Conservation (phyloP, 1,140 invertebrate species). For the Philopotamus ludificatus region DNA sequence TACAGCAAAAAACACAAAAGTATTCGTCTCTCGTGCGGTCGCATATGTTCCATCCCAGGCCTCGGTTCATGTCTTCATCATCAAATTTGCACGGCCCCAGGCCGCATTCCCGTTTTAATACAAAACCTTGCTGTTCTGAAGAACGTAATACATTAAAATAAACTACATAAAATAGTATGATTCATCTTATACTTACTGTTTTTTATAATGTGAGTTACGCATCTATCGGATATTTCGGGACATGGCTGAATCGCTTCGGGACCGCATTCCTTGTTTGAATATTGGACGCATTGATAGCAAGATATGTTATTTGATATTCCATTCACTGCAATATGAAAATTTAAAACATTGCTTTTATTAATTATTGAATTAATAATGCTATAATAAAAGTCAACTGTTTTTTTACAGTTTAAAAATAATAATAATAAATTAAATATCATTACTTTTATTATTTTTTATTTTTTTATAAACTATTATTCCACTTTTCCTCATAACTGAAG, state of each 20-base stretch:
- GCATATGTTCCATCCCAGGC: conserved; percentile 51
- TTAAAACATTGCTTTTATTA: too few relatives aligned
- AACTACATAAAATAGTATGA: conserved; percentile 11
- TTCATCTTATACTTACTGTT: conserved; percentile 47
- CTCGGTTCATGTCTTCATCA: conserved; percentile 48
- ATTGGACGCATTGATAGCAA: conserved; percentile 57
- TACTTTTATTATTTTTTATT: too few relatives aligned
- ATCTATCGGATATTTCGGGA: conserved; percentile 51
- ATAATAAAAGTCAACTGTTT: too few relatives aligned
- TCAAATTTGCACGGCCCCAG: conserved; percentile 56
- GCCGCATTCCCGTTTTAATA: conserved; percentile 55
- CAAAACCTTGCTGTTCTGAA: conserved; percentile 48
- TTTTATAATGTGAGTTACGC: conserved; percentile 54
- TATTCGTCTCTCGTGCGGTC: conserved; percentile 50
- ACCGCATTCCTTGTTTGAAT: conserved; percentile 47
- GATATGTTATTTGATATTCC: conserved; percentile 44
- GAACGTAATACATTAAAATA: conserved; percentile 27
- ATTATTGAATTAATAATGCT: too few relatives aligned
- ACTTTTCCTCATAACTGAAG: too few relatives aligned
- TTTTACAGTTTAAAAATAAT: too few relatives aligned
- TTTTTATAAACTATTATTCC: too few relatives aligned
- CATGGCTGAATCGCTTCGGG: conserved; percentile 50
- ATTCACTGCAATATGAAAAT: background rate
- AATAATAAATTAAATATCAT: too few relatives aligned
- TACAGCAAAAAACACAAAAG: conserved; percentile 50